Evolutionary conservation across 2,888 invertebrate genomes (phyloP).

Genomic region (Drosophila picticornis): DNA sequence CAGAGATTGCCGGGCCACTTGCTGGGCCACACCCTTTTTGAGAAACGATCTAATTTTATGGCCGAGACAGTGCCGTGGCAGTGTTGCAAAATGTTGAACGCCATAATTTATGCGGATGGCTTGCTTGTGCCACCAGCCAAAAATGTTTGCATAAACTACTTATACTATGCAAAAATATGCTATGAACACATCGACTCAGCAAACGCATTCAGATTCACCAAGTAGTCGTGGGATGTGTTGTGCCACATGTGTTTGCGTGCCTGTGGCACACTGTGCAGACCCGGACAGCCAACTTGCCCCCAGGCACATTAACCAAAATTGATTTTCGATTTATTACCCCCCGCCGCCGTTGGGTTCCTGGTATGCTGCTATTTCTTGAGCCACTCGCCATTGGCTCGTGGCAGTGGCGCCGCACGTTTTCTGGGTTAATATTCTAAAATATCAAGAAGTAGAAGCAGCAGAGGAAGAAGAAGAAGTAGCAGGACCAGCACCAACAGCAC

Average conservation of each 20-base stretch:
- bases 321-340: slow-evolving; percentile 62
- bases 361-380: slow-evolving; percentile 4
- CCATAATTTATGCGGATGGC: slow-evolving; percentile 76
- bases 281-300: slow-evolving; percentile 46
- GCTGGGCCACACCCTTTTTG: slow-evolving; percentile 54
- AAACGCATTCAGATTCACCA: slow-evolving; percentile 49
- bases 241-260: slow-evolving; percentile 53
- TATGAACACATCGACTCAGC: slow-evolving; percentile 33
- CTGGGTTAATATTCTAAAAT: slow-evolving; percentile 63
- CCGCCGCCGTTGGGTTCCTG: background rate
- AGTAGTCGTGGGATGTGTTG: background rate
- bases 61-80: slow-evolving; percentile 45
- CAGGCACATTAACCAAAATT: slow-evolving; percentile 65
- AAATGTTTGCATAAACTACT: slow-evolving; percentile 78
- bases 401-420: slow-evolving; percentile 44
- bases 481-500: slow-evolving; percentile 20
- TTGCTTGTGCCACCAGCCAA: slow-evolving; percentile 31
- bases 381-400: background rate
- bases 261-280: slow-evolving; percentile 8
- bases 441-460: slow-evolving; percentile 19
- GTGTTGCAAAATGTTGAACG: slow-evolving; percentile 51
- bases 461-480: slow-evolving; percentile 14
- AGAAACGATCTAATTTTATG: slow-evolving; percentile 65
- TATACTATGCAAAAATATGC: slow-evolving; percentile 77
- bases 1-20: slow-evolving; percentile 61